Base-by-base conservation (phyloP, 2,113 vertebrate species). In the Carlito syrichta region DNA sequence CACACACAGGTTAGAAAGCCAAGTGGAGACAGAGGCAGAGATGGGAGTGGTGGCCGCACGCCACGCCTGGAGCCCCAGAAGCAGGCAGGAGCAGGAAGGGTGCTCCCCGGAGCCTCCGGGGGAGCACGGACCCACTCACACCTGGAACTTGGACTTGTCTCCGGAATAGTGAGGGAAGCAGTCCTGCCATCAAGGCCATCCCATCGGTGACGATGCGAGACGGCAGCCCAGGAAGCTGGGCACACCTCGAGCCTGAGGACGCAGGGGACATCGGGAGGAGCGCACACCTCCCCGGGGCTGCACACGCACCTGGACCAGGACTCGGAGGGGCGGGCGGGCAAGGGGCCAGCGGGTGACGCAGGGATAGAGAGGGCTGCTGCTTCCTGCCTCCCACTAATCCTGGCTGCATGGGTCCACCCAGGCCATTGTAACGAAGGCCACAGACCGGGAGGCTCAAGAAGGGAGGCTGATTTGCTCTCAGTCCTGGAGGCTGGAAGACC, bases 391-490 rank as follows among this genome's bases (percentile, higher is more conserved):
- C 40, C 60, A 3, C 63, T 7, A 6, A 45, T 48, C 81, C 23
- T 8, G 3, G 45, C 1, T 5, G 45, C 25, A 48, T 16, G 13
- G 45, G 25, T 45, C 40, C 30, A 25, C 71, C 27, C 16, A 45
- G 74, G 74, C 74, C 19, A 30, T 27, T 1, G 4, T 10, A 5
- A 50, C 74, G 35, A 9, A 76, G 27, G 6, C 45, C 4, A 35
- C 4, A 1, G 74, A 14, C 43, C 2, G 0, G 43, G 14, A 17
- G 43, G 73, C 8, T 17, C 8, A 30, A 48, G 4, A 9, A 50
- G 73, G 8, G 45, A 50, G 1, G 1, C 11, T 27, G 2, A 2
- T 5, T 5, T 30, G 16, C 3, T 19, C 20, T n/a, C 6, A 2
- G 17, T 5, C 25, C 76, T 0, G 7, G 52, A 52, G 52, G 52